These are phyloP conservation scores for Oenanthe oenanthe DNA, from an alignment of 2,113 vertebrate species.

Conservation along the genomic window DNA sequence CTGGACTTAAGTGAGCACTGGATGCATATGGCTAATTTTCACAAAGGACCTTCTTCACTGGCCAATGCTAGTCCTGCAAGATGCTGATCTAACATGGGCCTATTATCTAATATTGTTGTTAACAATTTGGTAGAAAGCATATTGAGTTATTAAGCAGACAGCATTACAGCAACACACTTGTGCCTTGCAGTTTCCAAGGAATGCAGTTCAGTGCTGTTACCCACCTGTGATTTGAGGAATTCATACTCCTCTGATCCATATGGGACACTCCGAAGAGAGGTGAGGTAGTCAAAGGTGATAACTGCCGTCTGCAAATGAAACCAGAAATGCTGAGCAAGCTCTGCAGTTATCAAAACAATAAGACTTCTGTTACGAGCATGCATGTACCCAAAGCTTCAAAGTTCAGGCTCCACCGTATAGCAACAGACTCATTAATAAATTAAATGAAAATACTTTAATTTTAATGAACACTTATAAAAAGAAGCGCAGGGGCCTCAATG, in stretches of 20 bases:
- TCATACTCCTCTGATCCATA: slow-evolving; percentile 86
- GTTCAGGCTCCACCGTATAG: background rate
- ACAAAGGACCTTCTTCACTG: background rate
- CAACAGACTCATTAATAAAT: background rate
- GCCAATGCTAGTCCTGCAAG: background rate
- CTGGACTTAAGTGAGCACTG: background rate
- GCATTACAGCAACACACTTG: background rate
- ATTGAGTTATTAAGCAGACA: background rate
- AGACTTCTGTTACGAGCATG: background rate
- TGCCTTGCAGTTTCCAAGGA: background rate
- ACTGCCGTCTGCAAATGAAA: slow-evolving; percentile 83
- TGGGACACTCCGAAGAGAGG: slow-evolving; percentile 81
- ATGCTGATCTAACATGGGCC: background rate
- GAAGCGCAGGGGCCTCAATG: background rate
- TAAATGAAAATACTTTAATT: background rate
- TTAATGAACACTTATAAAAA: background rate
- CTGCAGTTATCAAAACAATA: background rate
- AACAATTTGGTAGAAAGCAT: background rate
- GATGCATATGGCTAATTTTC: background rate
- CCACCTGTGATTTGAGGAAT: slow-evolving; percentile 88
- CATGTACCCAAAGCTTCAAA: background rate
- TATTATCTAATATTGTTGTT: background rate
- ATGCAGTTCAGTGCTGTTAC: background rate
- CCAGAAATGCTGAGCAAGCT: background rate
- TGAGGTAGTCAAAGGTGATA: slow-evolving; percentile 93